Conservation (phyloP, 2,113 vertebrate species). For the Andinoacara biseriatus region DNA sequence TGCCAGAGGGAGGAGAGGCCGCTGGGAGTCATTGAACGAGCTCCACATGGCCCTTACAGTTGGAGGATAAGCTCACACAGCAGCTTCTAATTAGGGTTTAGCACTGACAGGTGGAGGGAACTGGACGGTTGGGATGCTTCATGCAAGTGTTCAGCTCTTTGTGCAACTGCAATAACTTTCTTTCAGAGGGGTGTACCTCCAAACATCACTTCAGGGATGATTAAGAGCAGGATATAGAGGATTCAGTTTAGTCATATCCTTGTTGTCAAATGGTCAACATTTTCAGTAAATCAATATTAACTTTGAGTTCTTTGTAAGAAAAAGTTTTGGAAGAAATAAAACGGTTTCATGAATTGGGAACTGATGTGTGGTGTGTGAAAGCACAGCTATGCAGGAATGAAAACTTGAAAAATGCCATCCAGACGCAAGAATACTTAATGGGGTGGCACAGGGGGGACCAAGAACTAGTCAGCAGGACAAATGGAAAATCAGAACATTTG, state of each 20-base stretch:
- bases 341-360: background rate
- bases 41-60: constrained; percentile 45
- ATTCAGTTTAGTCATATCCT: constrained; percentile 19
- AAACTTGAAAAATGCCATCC: background rate
- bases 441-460: background rate
- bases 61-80: constrained; percentile 65
- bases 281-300: constrained; percentile 8
- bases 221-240: constrained; percentile 6
- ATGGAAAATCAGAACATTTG: background rate
- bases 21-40: constrained; percentile 78
- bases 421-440: background rate
- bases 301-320: background rate
- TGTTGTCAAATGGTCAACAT: constrained; percentile 32
- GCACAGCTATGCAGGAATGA: background rate
- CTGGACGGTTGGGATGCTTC: constrained; percentile 37
- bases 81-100: constrained; percentile 61
- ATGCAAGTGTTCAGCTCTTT: constrained; percentile 53
- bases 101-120: constrained; percentile 56
- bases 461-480: background rate
- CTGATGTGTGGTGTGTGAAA: background rate
- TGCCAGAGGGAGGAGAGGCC: constrained; percentile 77
- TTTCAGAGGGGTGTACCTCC: constrained; percentile 33
- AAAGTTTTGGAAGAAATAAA: background rate
- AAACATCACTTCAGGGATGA: constrained; percentile 37
- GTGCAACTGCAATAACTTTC: constrained; percentile 36